Evolutionary conservation across 2,113 vertebrate genomes (phyloP).

Genomic region (Oplegnathus fasciatus): DNA sequence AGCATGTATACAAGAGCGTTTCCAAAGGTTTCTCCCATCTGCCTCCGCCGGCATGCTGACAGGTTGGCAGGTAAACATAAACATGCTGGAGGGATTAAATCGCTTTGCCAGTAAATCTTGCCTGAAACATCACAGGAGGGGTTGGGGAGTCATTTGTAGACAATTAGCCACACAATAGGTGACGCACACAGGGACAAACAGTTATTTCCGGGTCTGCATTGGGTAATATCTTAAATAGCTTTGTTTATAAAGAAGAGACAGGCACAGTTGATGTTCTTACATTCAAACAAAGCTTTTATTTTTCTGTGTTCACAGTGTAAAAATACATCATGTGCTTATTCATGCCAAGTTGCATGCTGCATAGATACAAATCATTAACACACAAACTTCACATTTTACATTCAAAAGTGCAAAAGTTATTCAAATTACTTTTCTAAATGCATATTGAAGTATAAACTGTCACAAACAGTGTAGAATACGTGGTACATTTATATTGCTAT

Average conservation of each 20-base stretch:
- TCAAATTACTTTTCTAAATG: slow-evolving; percentile 41
- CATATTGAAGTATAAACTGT: slow-evolving; percentile 29
- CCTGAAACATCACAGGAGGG: slow-evolving; percentile 32
- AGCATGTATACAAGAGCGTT: slow-evolving; percentile 15
- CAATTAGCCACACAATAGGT: slow-evolving; percentile 81
- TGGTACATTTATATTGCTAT: slow-evolving; percentile 32
- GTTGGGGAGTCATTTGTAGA: slow-evolving; percentile 45
- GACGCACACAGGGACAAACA: slow-evolving; percentile 78
- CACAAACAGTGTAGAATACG: slow-evolving; percentile 15
- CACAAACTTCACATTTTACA: slow-evolving; percentile 59
- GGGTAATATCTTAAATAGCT: slow-evolving; percentile 63
- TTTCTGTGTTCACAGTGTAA: slow-evolving; percentile 53
- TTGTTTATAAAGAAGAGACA: slow-evolving; percentile 72
- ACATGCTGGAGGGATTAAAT: slow-evolving; percentile 60
- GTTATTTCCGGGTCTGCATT: slow-evolving; percentile 61
- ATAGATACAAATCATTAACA: slow-evolving; percentile 16
- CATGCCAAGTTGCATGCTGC: not conserved
- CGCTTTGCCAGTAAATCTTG: slow-evolving; percentile 28
- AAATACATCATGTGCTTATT: slow-evolving; percentile 31
- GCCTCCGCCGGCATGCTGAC: slow-evolving; percentile 39
- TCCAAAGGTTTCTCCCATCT: slow-evolving; percentile 47
- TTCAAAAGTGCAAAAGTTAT: slow-evolving; percentile 53
- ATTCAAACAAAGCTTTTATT: slow-evolving; percentile 65
- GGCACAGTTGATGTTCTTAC: slow-evolving; percentile 15
- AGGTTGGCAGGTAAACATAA: slow-evolving; percentile 76